Evolutionary conservation across 2,113 vertebrate genomes (phyloP).

Genomic region (Lepus americanus): DNA sequence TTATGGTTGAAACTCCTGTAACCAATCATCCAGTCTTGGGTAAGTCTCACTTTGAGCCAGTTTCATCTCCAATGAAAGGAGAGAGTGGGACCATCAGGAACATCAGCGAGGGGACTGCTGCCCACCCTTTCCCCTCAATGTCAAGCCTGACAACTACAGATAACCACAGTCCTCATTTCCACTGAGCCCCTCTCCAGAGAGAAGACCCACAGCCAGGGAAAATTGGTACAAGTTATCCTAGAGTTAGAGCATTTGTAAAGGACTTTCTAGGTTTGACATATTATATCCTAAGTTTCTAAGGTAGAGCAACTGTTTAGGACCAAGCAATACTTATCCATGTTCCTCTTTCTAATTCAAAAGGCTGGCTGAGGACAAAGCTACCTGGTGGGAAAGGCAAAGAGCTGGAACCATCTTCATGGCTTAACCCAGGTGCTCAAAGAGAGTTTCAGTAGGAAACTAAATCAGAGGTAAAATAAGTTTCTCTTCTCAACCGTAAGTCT

Average conservation of each 20-base stretch:
- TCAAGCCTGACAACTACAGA: background rate
- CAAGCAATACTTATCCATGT: background rate
- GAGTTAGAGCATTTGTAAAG: background rate
- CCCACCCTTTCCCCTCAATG: background rate
- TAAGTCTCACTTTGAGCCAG: background rate
- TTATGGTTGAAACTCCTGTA: background rate
- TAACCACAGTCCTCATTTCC: background rate
- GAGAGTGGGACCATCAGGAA: background rate
- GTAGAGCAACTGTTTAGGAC: background rate
- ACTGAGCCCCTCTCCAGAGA: background rate
- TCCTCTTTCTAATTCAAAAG: background rate
- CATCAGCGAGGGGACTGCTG: background rate
- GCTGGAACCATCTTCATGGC: background rate
- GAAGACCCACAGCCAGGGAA: background rate
- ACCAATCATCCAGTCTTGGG: background rate
- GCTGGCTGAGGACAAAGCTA: background rate
- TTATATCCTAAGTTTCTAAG: background rate
- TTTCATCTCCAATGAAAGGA: background rate
- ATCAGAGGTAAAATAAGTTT: conserved; percentile 5
- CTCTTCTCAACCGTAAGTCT: background rate
- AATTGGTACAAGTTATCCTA: background rate
- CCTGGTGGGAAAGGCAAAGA: background rate
- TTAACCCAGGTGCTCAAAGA: background rate
- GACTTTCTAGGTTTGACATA: background rate
- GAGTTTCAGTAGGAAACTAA: conserved; percentile 30